phyloP scores from a whole-genome alignment of 2,797 vertebrate genomes.

The Takifugu ocellatus region DNA sequence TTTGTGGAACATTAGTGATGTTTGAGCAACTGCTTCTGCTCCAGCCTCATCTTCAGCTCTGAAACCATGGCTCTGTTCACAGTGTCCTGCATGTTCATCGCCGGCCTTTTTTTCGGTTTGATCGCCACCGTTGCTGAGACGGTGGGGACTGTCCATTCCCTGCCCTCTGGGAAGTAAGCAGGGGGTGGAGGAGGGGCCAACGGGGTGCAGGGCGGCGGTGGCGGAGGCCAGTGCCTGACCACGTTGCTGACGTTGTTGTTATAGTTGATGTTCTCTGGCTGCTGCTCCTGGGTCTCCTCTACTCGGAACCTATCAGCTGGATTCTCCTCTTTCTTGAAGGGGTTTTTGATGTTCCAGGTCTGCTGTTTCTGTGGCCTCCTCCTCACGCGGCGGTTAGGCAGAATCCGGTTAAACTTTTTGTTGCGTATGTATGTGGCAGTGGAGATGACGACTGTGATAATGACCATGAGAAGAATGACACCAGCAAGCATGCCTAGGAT shows the following conservation, averaged over 20 bases:
- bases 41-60: constrained; percentile 92
- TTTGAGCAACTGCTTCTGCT: constrained; percentile 77
- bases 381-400: constrained; percentile 84
- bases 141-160: constrained; percentile 77
- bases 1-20: constrained; percentile 35
- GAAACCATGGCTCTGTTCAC: constrained; percentile 87
- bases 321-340: constrained; percentile 66
- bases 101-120: constrained; percentile 60
- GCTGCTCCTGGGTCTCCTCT: constrained; percentile 28
- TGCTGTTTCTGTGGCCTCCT: constrained; percentile 69
- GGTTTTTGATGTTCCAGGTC: constrained; percentile 72
- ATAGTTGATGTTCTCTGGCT: constrained; percentile 74
- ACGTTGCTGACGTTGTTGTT: constrained; percentile 77
- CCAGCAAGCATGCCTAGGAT: constrained; percentile 86
- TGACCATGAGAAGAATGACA: constrained; percentile 84
- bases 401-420: constrained; percentile 91
- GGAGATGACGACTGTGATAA: constrained; percentile 90
- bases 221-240: constrained; percentile 58
- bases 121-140: constrained; percentile 80
- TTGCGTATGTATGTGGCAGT: constrained; percentile 93
- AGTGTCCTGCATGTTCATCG: constrained; percentile 61
- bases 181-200: constrained; percentile 68
- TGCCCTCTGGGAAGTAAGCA: constrained; percentile 42
- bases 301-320: constrained; percentile 73
- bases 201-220: constrained; percentile 63